Base-by-base conservation (phyloP, 2,113 vertebrate species). In the Cochlearius cochlearius region DNA sequence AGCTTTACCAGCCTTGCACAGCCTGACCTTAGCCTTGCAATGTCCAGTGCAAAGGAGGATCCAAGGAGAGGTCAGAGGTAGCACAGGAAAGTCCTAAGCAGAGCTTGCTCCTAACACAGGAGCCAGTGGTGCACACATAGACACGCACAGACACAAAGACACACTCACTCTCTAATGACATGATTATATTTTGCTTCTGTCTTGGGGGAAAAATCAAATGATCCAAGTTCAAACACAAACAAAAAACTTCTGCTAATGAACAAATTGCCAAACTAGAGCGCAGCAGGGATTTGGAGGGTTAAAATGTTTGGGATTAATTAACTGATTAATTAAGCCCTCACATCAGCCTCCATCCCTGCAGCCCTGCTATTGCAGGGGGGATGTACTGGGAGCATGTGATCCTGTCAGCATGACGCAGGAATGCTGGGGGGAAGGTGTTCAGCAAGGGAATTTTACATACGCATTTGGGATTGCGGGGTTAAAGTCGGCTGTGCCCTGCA, bases 291-390 rank as follows among this genome's bases (percentile, higher is more conserved):
- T 96, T 95, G 75, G 91, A 92, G 96, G 91, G 96, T 95, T 96
- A 96, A 96, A 96, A 96, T 96, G 89, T 91, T 94, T 96, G 90
- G 91, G 92, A 94, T 97, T 96, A 97, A 98, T 97, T 97, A 97
- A 90, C 94, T 91, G 85, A 96, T 97, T 97, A 97, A 98, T 97
- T 97, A 97, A 94, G 73, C n/a, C 76, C 64, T 91, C 86, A 80
- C 86, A 96, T 84, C 92, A 93, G 77, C 60, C 72, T 90, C 91
- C 71, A 82, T 92, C 94, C 62, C 91, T 2, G 4, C 27, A 94
- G 89, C 83, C 73, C 62, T 94, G n/a, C 76, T 76, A 63, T 82
- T 85, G 73, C 82, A 89, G 88, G 88, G 94, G 32, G 78, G 53
- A 60, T 81, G 69, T 32, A 56, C n/a, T 43, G 81, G 91, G 77